These are phyloP conservation scores for Manacus vitellinus DNA, from an alignment of 2,113 vertebrate genomes.

Conservation along the genomic window DNA sequence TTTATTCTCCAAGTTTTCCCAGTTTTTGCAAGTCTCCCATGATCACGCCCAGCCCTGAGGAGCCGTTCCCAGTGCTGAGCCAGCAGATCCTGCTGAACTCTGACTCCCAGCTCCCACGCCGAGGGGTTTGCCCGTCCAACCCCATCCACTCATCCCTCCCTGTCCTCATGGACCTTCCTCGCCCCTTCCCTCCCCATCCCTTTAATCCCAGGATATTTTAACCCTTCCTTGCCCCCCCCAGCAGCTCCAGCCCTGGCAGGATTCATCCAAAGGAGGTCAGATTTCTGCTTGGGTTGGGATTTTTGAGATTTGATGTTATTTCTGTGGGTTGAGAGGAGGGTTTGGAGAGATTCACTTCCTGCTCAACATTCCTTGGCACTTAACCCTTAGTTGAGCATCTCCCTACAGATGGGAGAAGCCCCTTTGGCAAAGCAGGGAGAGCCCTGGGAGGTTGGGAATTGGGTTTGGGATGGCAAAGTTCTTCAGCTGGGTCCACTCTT, in stretches of 20 bases:
- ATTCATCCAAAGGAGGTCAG: background rate
- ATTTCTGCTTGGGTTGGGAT: background rate
- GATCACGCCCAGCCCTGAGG: rapidly evolving
- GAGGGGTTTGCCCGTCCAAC: background rate
- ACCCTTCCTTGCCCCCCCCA: background rate
- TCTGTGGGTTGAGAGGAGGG: background rate
- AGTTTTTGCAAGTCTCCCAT: rapidly evolving
- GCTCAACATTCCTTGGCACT: background rate
- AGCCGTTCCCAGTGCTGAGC: background rate
- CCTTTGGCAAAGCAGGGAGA: rapidly evolving
- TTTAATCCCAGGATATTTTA: background rate
- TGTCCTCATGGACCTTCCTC: background rate
- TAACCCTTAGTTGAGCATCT: background rate
- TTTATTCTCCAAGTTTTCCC: rapidly evolving
- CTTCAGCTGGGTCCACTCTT: background rate
- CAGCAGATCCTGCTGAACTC: background rate
- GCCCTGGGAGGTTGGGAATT: rapidly evolving
- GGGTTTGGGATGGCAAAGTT: background rate
- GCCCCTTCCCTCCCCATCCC: background rate
- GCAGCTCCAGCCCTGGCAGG: background rate
- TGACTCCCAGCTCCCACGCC: background rate
- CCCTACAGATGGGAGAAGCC: background rate
- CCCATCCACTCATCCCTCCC: rapidly evolving
- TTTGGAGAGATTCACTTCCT: background rate
- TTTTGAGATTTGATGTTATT: background rate